Percentiles rank a stretch among this genome's conserved stretches.
These are phyloP conservation scores for Tyrannus savana DNA, from an alignment of 2,113 vertebrate species.

Conservation along the genomic window DNA sequence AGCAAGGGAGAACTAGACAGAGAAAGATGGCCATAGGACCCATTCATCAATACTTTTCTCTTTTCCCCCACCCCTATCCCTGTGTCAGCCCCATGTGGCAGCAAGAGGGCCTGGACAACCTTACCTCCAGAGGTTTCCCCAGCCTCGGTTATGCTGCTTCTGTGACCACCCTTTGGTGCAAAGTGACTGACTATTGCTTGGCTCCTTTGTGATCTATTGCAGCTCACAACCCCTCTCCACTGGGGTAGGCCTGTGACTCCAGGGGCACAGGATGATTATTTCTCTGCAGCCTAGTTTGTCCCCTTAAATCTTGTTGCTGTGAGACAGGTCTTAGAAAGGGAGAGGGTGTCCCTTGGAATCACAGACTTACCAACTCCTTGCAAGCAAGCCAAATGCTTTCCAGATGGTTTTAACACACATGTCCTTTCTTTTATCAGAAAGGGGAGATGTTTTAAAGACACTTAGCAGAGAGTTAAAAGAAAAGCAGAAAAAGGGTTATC, in stretches of 20 bases:
- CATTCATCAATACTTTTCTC: background rate
- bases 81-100: fast-evolving
- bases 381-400: background rate
- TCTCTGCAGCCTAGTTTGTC: background rate
- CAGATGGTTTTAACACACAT: background rate
- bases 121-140: background rate
- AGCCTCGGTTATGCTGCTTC: background rate
- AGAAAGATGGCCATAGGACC: fast-evolving
- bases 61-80: background rate
- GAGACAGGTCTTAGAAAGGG: background rate
- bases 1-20: background rate
- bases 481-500: background rate
- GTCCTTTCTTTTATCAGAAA: background rate
- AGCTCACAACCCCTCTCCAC: background rate
- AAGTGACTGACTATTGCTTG: background rate
- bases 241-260: background rate
- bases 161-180: background rate
- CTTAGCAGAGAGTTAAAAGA: background rate
- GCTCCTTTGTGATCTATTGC: background rate
- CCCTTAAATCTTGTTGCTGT: background rate
- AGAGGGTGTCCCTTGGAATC: background rate
- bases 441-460: background rate
- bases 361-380: background rate
- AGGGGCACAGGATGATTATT: background rate
- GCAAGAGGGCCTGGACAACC: background rate